A percentile compares a stretch with the other conserved stretches of the same genome.
Evolutionary conservation across 2,113 vertebrate genomes (phyloP).

Genomic region (Neogobius melanostomus): DNA sequence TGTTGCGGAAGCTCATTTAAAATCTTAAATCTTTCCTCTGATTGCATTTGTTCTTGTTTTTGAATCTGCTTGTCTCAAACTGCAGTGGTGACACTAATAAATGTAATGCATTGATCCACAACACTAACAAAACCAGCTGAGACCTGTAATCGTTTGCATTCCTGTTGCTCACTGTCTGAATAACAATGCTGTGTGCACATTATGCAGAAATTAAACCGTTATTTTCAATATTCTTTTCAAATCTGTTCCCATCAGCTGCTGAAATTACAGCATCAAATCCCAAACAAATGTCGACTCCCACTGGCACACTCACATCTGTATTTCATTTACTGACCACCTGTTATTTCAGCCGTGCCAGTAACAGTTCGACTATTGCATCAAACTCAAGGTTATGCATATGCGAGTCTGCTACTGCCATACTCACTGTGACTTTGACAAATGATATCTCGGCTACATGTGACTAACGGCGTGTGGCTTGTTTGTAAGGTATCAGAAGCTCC

Average conservation of each 20-base stretch:
- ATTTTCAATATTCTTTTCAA: neutral
- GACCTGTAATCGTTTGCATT: too few relatives aligned
- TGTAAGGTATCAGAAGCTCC: neutral
- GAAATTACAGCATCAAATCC: neutral
- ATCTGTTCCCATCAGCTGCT: neutral
- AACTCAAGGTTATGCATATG: neutral
- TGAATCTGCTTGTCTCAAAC: too few relatives aligned
- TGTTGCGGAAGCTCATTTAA: neutral
- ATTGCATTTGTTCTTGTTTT: too few relatives aligned
- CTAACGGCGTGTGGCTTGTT: neutral
- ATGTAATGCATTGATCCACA: too few relatives aligned
- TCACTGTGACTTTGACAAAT: constrained; percentile 25
- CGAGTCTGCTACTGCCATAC: neutral
- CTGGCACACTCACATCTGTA: neutral
- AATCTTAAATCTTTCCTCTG: too few relatives aligned
- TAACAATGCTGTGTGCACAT: neutral
- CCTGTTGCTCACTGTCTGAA: neutral
- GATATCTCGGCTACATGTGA: neutral
- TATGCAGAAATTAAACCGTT: neutral
- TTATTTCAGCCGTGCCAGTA: neutral
- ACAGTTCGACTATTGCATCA: neutral
- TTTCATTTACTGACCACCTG: constrained; percentile 2
- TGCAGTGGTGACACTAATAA: too few relatives aligned
- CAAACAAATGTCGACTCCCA: neutral
- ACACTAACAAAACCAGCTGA: too few relatives aligned